Conservation (phyloP, 2,113 vertebrate species). For the Steatornis caripensis region DNA sequence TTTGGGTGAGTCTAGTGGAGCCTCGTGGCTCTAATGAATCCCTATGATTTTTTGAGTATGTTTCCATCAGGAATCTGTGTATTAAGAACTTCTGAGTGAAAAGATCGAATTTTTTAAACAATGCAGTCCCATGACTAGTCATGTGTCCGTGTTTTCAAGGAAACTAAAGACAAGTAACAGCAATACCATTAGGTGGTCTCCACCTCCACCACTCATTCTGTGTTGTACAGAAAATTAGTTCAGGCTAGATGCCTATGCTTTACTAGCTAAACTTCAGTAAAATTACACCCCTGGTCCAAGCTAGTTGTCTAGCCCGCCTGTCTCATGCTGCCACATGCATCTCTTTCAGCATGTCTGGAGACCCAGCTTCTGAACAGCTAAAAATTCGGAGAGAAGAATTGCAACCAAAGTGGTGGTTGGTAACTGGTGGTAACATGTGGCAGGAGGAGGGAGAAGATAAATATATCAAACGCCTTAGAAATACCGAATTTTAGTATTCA, state of each 20-base stretch:
- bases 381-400: background rate
- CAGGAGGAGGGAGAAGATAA: background rate
- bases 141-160: background rate
- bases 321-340: background rate
- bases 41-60: background rate
- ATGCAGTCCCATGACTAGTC: fast-evolving
- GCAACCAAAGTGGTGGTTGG: background rate
- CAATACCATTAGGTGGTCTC: background rate
- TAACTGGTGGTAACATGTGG: background rate
- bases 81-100: background rate
- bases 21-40: background rate
- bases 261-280: background rate
- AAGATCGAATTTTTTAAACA: background rate
- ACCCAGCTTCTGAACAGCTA: background rate
- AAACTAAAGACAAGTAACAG: background rate
- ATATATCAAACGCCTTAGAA: background rate
- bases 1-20: background rate
- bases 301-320: background rate
- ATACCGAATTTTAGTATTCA: background rate
- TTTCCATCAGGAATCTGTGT: background rate
- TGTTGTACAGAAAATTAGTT: background rate
- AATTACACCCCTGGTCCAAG: background rate
- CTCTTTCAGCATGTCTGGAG: background rate
- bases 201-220: background rate
- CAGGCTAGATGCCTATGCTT: background rate